These are phyloP conservation scores for Anoncus sp. DNA, from an alignment of 2,888 invertebrate species.

Conservation along the genomic window DNA sequence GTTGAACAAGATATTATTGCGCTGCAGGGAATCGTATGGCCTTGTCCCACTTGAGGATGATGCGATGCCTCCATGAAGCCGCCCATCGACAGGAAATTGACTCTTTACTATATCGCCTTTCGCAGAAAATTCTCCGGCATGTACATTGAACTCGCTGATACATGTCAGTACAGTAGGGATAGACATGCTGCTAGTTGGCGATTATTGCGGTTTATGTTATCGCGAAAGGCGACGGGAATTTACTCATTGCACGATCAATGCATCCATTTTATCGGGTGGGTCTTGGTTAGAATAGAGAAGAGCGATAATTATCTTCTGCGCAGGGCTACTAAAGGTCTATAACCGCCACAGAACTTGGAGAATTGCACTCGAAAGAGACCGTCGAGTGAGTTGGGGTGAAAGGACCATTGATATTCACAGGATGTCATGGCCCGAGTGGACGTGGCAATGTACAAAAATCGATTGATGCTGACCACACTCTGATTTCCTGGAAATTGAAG, in stretches of 20 bases:
- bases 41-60: constrained; percentile 66
- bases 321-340: not conserved
- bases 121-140: constrained; percentile 21
- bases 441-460: constrained; percentile 11
- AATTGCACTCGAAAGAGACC: not conserved
- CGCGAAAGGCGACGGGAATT: constrained; percentile 1
- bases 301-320: not conserved
- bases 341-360: not conserved
- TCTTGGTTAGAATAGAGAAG: constrained; percentile 5
- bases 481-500: constrained; percentile 12
- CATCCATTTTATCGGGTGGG: constrained; percentile 15
- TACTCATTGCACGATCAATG: constrained; percentile 7
- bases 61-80: constrained; percentile 44
- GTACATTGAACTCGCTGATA: not conserved
- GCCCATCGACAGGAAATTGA: constrained; percentile 61
- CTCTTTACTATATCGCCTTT: constrained; percentile 57
- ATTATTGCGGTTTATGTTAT: not conserved
- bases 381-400: not conserved
- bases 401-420: not conserved
- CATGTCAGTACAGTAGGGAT: not conserved
- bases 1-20: constrained; percentile 55
- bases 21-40: constrained; percentile 50
- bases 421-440: constrained; percentile 11
- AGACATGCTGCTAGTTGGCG: not conserved
- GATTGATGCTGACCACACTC: not conserved